These are phyloP conservation scores for Columba livia DNA, from an alignment of 2,113 vertebrate species.

Conservation along the genomic window DNA sequence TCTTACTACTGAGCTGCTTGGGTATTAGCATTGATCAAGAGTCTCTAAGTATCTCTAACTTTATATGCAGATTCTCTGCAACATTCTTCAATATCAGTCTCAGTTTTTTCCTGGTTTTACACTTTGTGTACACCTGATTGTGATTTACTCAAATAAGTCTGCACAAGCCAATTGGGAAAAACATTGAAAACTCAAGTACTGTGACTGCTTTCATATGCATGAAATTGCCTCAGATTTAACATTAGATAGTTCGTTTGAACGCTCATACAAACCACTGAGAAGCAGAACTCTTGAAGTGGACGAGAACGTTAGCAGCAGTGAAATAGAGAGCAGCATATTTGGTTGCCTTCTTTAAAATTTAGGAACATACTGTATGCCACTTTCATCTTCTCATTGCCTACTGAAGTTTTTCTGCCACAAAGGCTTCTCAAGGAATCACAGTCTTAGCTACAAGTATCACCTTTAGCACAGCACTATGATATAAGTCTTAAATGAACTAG, in stretches of 20 bases:
- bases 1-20: not conserved
- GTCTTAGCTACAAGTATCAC: not conserved
- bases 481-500: not conserved
- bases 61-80: not conserved
- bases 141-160: slow-evolving; percentile 15
- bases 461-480: not conserved
- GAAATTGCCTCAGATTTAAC: not conserved
- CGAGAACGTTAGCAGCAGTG: not conserved
- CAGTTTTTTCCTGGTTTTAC: not conserved
- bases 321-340: not conserved
- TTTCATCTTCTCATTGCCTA: not conserved
- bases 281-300: not conserved
- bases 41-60: not conserved
- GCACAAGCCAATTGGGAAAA: not conserved
- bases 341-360: not conserved
- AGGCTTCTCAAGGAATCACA: not conserved
- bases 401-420: not conserved
- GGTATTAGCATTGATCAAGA: not conserved
- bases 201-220: not conserved
- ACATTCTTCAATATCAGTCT: not conserved
- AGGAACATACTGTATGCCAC: accelerated
- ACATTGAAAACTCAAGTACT: not conserved
- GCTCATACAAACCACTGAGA: not conserved
- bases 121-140: not conserved
- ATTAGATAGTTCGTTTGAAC: not conserved